Base-by-base conservation (phyloP, 2,888 invertebrate species). In the Metopia argyrocephala region DNA sequence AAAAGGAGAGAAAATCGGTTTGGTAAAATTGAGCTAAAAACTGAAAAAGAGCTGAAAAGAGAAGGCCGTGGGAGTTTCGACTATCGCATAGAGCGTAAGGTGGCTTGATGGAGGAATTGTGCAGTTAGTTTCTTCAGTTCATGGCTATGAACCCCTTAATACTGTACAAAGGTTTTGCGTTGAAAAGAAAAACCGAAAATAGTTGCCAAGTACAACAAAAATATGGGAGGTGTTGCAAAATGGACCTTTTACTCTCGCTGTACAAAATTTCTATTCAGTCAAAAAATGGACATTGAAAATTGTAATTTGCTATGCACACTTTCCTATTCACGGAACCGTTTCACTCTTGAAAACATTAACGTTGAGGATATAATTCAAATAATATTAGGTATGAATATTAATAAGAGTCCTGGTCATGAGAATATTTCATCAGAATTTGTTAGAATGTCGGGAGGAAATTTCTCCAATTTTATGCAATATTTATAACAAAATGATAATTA, bases 101-200 rank as follows among this genome's bases (percentile, higher is more conserved):
- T 66, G 74, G 74, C 12, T 74, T 59, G 66, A 66, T 12, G 65
- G 65, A 1, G 59, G 74, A 12, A 18, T 50, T 21, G 66, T 66
- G 1, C 66, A 66, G 20, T 6, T 74, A 3, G 50, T 59, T 2
- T 65, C 74, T 1, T n/a, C 65, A 23, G 48, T 74, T 38, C 7
- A 65, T 21, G 46, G 65, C 12, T 2, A 18, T 12, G 71, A 62
- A 62, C 15, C 5, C 0, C 2, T 73, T 6, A 62, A 64, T 18
- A 6, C 2, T 2, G 64, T 64, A 9, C 1, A 18, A 6, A 5
- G 74, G n/a, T 74, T 74, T 50, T 59, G 28, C 7, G 28, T 7
- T 45, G 25, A 7, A 31, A 4, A 66, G 38, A 74, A 74, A n/a
- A 62, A 27, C 62, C 71, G 25, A 21, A 62, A 1, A 2, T 71